These are phyloP conservation scores for Archocentrus centrarchus DNA, from an alignment of 2,113 vertebrate species.

Conservation along the genomic window DNA sequence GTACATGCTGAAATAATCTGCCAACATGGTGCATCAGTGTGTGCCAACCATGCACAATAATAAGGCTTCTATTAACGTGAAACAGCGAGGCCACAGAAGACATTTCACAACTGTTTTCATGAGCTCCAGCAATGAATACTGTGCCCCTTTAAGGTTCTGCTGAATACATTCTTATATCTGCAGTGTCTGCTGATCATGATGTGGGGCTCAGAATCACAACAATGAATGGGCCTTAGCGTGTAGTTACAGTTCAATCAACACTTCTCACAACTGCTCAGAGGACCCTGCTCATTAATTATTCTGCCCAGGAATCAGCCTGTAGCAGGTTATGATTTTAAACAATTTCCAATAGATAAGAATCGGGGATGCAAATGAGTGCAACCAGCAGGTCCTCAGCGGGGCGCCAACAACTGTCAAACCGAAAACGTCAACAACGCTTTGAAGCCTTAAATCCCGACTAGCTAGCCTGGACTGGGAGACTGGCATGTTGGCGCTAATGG, in stretches of 20 bases:
- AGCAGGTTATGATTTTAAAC: background rate
- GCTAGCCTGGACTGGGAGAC: constrained; percentile 19
- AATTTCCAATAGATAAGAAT: background rate
- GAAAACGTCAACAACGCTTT: constrained; percentile 55
- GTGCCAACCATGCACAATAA: background rate
- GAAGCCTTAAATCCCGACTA: constrained; percentile 35
- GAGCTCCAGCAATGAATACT: background rate
- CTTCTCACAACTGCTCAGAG: background rate
- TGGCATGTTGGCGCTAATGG: background rate
- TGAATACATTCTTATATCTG: background rate
- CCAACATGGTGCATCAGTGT: background rate
- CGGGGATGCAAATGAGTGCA: background rate
- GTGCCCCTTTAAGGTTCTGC: background rate
- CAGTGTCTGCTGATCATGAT: background rate
- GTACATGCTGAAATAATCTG: background rate
- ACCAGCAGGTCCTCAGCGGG: constrained; percentile 15
- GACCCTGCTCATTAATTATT: background rate
- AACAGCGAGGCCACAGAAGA: background rate
- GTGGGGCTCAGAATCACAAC: background rate
- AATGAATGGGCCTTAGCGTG: constrained; percentile 28
- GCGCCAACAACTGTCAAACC: constrained; percentile 52
- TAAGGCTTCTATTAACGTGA: background rate
- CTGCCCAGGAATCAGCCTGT: background rate
- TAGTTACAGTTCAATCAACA: background rate
- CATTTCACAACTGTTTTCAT: background rate